Evolutionary conservation across 2,888 invertebrate species (phyloP).

Genomic region (Dicranocentrus wangi): DNA sequence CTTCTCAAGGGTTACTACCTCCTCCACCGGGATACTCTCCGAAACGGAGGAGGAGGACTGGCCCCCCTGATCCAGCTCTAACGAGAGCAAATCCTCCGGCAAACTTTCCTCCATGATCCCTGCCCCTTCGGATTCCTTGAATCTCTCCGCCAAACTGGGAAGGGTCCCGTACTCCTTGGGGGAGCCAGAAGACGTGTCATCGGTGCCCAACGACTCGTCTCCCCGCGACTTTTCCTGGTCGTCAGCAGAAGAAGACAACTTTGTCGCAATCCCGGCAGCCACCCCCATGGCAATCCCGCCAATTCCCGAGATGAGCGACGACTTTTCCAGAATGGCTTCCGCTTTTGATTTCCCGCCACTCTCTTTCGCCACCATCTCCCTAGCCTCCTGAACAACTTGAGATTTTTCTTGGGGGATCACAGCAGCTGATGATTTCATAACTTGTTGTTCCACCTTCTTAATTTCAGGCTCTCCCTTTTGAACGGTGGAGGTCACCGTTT

Average conservation of each 20-base stretch:
- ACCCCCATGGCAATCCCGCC: conserved; percentile 53
- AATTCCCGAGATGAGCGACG: conserved; percentile 23
- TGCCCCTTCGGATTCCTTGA: conserved; percentile 50
- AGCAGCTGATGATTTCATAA: neutral
- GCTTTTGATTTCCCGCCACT: neutral
- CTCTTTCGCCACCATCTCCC: neutral
- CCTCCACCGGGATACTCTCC: conserved; percentile 46
- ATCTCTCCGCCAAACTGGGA: conserved; percentile 39
- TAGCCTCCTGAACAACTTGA: too few relatives aligned
- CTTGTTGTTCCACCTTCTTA: neutral
- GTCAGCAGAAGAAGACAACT: conserved; percentile 7
- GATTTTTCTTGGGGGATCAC: too few relatives aligned
- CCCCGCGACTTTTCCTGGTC: conserved; percentile 34
- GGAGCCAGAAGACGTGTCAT: conserved; percentile 30
- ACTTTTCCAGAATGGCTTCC: neutral
- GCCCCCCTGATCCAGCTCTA: conserved; percentile 60
- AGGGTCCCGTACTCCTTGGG: conserved; percentile 5
- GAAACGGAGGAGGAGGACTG: conserved; percentile 57
- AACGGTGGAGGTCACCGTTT: neutral
- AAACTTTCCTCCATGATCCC: conserved; percentile 68
- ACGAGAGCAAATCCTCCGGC: conserved; percentile 65
- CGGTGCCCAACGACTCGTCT: conserved; percentile 25
- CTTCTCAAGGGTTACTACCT: conserved; percentile 69
- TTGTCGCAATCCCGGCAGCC: conserved; percentile 48
- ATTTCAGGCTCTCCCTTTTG: neutral